Evolutionary conservation across 2,888 invertebrate species (phyloP), one percentile per base, ranked within the genome.

Genomic region (Tortrix viridana): DNA sequence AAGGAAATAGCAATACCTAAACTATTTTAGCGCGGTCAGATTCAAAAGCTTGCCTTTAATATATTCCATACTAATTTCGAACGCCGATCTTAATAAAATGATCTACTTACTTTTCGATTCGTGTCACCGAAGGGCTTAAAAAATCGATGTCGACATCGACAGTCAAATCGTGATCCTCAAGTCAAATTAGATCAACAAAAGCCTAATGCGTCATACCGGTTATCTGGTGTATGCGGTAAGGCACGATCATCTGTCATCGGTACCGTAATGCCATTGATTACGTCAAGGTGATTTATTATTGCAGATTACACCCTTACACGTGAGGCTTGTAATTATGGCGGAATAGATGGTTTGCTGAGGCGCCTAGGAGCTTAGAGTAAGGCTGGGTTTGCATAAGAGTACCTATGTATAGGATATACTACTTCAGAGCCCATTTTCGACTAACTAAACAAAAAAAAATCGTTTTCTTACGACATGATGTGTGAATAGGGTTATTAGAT

Each of bases 261-360:
- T 65, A 67, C 68, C 66, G 72, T 74, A 72, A 75, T 76, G 79
- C 78, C 75, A 80, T 81, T 84, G 86, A 88, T 88, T 87, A 85
- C 85, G 82, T 85, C 81, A 79, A 78, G 65, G 67, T 87, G 85
- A 88, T 88, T 87, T 87, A 88, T 86, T 84, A 77, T 76, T 62
- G 63, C 57, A 67, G 67, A 69, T 70, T 67, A 72, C 61, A 52
- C 58, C 63, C 62, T 58, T 58, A 58, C 58, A 63, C 53, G 50
- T 63, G 47, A 62, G 46, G 41, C 19, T 58, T 63, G 53, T 63
- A 58, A 63, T 63, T 63, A 58, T 43, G 57, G 38, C 2, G 22
- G 56, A 57, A 57, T 62, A 52, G 62, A 57, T 50, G 56, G 61
- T 23, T 26, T 6, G 52, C 6, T 49, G 26, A 22, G 58, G 43